Conservation (phyloP, 2,888 invertebrate species). For the Chymomyza amoena region DNA sequence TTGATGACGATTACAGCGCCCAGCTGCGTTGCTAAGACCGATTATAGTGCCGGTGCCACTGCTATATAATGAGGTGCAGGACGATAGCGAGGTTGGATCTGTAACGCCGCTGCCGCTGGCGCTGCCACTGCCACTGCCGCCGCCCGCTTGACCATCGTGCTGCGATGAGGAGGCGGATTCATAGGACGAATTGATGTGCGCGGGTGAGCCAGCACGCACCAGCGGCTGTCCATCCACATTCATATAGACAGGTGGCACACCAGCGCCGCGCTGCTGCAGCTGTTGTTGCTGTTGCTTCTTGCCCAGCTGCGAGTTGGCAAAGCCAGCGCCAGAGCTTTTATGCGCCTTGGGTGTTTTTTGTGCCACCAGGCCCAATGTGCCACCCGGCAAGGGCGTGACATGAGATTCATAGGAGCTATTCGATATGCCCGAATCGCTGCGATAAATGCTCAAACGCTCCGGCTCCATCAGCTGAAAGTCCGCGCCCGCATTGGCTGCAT, state of each 20-base stretch:
- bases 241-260: constrained; percentile 63
- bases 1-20: constrained; percentile 63
- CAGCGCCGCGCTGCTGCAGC: constrained; percentile 31
- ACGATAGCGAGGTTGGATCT: constrained; percentile 72
- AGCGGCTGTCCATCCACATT: constrained; percentile 63
- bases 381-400: constrained; percentile 81
- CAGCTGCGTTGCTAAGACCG: constrained; percentile 17
- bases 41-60: constrained; percentile 52
- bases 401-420: constrained; percentile 80
- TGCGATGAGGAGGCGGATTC: constrained; percentile 71
- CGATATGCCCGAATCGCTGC: constrained; percentile 79
- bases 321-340: constrained; percentile 28
- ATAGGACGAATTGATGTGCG: constrained; percentile 71
- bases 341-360: constrained; percentile 53
- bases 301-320: background rate
- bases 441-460: constrained; percentile 77
- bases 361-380: constrained; percentile 54
- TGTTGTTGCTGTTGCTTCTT: constrained; percentile 9
- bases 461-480: constrained; percentile 76
- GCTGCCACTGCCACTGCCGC: constrained; percentile 24
- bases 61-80: constrained; percentile 67
- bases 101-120: constrained; percentile 38
- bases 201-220: constrained; percentile 53
- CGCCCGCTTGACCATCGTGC: constrained; percentile 47
- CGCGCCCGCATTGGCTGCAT: constrained; percentile 36